Conservation (phyloP, 1,140 invertebrate species). For the Euura lappo region DNA sequence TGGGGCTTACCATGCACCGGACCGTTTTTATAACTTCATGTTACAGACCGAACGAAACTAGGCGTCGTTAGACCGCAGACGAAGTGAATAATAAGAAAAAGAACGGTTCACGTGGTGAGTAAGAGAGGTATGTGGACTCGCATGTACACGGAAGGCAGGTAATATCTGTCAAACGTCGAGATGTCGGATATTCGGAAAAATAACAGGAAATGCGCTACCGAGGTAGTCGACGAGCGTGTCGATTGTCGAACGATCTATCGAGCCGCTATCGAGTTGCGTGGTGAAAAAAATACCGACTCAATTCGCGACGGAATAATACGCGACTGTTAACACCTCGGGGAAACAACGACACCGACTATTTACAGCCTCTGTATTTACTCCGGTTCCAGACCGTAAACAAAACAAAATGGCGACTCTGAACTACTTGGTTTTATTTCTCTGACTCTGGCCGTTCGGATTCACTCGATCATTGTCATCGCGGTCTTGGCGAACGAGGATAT, state of each 20-base stretch:
- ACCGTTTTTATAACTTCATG: neutral
- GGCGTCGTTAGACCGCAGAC: neutral
- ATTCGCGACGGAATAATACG: too few species aligned
- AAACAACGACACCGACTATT: too few species aligned
- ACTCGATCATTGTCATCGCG: too few species aligned
- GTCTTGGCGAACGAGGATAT: too few species aligned
- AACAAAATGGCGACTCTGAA: neutral
- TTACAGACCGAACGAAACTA: too few species aligned
- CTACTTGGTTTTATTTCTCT: neutral
- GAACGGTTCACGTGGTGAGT: conserved; percentile 44
- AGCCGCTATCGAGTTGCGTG: too few species aligned
- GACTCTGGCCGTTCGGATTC: neutral
- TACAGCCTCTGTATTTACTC: too few species aligned
- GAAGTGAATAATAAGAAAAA: conserved; percentile 23
- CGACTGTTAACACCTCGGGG: too few species aligned
- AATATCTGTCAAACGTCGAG: conserved; percentile 42
- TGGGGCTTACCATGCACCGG: conserved; percentile 15
- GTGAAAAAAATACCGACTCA: too few species aligned
- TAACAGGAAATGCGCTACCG: conserved; percentile 40
- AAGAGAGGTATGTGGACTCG: conserved; percentile 16
- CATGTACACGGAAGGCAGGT: conserved; percentile 35
- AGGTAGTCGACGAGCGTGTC: conserved; percentile 20
- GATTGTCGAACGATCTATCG: neutral
- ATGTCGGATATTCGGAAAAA: conserved; percentile 39
- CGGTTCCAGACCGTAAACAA: neutral